Percentiles rank a stretch among this genome's conserved stretches.
phyloP scores from a whole-genome alignment of 1,140 invertebrate species.

The Hypothenemus hampei region DNA sequence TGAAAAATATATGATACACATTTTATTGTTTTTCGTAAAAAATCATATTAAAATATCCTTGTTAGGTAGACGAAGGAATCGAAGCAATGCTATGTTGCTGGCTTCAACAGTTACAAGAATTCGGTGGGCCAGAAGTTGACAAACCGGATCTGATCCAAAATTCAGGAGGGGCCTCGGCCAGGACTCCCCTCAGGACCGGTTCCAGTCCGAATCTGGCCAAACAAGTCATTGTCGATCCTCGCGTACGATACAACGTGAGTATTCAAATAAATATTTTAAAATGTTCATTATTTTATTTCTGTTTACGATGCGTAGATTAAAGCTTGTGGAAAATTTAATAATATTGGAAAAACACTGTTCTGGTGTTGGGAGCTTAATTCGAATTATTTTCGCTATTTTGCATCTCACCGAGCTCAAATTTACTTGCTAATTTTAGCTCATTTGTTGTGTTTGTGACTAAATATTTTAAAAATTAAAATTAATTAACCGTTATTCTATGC shows the following conservation, averaged over 20 bases:
- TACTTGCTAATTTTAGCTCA: background rate
- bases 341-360: background rate
- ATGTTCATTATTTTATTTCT: no score
- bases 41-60: background rate
- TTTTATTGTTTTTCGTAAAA: background rate
- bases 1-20: no score
- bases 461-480: background rate
- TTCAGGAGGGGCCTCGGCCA: slow-evolving; percentile 55
- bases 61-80: slow-evolving; percentile 72
- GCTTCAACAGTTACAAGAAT: slow-evolving; percentile 74
- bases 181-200: slow-evolving; percentile 44
- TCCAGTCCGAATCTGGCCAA: slow-evolving; percentile 57
- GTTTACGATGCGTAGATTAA: background rate
- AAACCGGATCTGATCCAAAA: slow-evolving; percentile 76
- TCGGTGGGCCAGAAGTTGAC: slow-evolving; percentile 71
- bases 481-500: no score
- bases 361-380: background rate
- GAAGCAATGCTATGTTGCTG: slow-evolving; percentile 77
- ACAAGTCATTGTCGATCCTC: slow-evolving; percentile 61
- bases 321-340: background rate
- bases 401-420: background rate
- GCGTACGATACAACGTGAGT: slow-evolving; percentile 75
- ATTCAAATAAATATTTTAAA: no score
- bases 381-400: background rate
- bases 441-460: background rate